Conservation (phyloP, 2,113 vertebrate genomes). For the Stigmatopora nigra region DNA sequence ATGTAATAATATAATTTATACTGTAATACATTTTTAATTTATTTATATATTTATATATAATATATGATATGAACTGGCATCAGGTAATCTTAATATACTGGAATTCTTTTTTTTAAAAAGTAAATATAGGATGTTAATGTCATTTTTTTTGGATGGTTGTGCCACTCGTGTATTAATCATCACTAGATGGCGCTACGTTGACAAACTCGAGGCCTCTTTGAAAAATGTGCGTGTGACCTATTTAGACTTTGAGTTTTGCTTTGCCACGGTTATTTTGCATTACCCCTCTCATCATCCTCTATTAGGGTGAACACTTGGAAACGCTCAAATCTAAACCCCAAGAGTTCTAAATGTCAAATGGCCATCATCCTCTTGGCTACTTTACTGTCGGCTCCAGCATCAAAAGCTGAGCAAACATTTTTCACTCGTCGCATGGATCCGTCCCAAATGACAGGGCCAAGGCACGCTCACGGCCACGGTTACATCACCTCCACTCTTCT, state of each 20-base stretch:
- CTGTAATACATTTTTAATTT: no score
- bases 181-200: background rate
- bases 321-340: background rate
- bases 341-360: background rate
- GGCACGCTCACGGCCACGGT: conserved; percentile 43
- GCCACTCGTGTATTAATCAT: background rate
- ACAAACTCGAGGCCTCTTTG: background rate
- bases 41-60: no score
- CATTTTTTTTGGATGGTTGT: no score
- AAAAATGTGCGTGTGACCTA: background rate
- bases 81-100: no score
- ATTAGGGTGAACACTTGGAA: background rate
- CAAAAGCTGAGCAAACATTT: conserved; percentile 24
- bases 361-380: conserved; percentile 3
- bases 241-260: background rate
- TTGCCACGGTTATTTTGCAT: background rate
- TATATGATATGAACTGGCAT: no score
- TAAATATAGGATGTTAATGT: no score
- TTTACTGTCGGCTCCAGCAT: conserved; percentile 8
- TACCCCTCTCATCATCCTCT: background rate
- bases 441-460: conserved; percentile 42
- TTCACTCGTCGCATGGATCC: conserved; percentile 38
- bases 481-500: conserved; percentile 62
- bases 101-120: no score
- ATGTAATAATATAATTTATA: no score